Percentiles rank a stretch among this genome's conserved stretches.
phyloP scores from a whole-genome alignment of 2,113 vertebrate genomes.

The Cinclus cinclus region DNA sequence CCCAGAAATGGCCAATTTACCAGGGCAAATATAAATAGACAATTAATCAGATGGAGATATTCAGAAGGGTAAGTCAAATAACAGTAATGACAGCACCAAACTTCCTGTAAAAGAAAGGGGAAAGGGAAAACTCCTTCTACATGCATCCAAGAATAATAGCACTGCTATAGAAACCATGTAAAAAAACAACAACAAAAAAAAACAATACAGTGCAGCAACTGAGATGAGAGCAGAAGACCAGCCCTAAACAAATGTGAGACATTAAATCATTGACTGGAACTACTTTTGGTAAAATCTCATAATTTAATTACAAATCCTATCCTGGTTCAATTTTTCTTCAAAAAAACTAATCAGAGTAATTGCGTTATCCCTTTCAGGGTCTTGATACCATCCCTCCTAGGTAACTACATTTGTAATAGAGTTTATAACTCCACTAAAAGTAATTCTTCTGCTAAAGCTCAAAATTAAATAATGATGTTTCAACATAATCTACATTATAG shows the following conservation, averaged over 20 bases:
- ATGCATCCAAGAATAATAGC: not conserved
- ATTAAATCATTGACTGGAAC: slow-evolving; percentile 2
- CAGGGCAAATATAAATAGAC: not conserved
- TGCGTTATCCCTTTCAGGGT: not conserved
- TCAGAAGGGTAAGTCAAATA: not conserved
- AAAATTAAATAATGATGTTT: not conserved
- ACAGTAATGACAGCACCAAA: not conserved
- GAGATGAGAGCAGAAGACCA: not conserved
- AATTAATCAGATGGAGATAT: not conserved
- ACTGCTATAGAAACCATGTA: not conserved
- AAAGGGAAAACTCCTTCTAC: not conserved
- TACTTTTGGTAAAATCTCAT: slow-evolving; percentile 13
- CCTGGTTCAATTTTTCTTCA: not conserved
- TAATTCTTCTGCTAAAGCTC: not conserved
- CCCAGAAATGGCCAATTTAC: not conserved
- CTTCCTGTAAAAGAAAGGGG: not conserved
- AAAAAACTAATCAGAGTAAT: not conserved
- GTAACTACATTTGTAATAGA: not conserved
- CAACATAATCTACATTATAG: not conserved
- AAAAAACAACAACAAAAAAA: not conserved
- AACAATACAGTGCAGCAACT: slow-evolving; percentile 4
- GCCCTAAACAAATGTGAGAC: slow-evolving; percentile 3
- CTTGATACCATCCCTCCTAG: not conserved
- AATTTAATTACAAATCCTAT: slow-evolving; percentile 15
- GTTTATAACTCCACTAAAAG: not conserved